A percentile compares a stretch with the other conserved stretches of the same genome.
phyloP scores from a whole-genome alignment of 2,797 vertebrate species.

The Sarcoramphus papa region DNA sequence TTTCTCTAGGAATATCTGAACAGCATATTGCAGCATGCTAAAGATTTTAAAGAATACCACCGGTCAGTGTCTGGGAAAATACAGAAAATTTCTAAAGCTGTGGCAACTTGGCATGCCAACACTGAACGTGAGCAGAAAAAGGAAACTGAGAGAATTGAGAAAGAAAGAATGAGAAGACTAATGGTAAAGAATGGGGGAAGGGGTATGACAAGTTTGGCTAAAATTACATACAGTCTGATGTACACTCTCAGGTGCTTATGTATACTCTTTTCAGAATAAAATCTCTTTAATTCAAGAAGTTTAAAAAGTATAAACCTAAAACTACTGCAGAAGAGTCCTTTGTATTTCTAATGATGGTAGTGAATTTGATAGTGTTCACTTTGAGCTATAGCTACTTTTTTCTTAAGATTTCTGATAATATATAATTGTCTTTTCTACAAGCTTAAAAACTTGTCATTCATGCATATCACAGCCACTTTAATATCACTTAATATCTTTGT shows the following conservation, averaged over 20 bases:
- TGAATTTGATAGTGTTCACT: background rate
- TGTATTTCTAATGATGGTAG: background rate
- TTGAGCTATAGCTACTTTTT: background rate
- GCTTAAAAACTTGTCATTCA: background rate
- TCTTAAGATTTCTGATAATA: background rate
- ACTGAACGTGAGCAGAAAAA: constrained; percentile 95
- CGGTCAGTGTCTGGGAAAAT: constrained; percentile 89
- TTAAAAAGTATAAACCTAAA: background rate
- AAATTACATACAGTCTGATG: background rate
- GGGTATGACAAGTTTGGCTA: background rate
- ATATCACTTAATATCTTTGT: background rate
- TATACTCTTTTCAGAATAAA: background rate
- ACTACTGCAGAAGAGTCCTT: background rate
- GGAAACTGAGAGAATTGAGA: constrained; percentile 91
- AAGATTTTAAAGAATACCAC: constrained; percentile 95
- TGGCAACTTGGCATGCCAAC: constrained; percentile 92
- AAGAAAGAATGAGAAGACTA: constrained; percentile 91
- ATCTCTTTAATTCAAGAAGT: background rate
- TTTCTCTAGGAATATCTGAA: constrained; percentile 88
- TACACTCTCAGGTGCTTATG: background rate
- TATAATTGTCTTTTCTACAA: background rate
- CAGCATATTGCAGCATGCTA: constrained; percentile 93
- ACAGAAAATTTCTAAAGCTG: constrained; percentile 88
- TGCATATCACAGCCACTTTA: background rate
- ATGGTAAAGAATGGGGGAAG: constrained; percentile 77